Evolutionary conservation across 2,888 invertebrate genomes (phyloP), one percentile per base, ranked within the genome.

Genomic region (Plebejus melissa): DNA sequence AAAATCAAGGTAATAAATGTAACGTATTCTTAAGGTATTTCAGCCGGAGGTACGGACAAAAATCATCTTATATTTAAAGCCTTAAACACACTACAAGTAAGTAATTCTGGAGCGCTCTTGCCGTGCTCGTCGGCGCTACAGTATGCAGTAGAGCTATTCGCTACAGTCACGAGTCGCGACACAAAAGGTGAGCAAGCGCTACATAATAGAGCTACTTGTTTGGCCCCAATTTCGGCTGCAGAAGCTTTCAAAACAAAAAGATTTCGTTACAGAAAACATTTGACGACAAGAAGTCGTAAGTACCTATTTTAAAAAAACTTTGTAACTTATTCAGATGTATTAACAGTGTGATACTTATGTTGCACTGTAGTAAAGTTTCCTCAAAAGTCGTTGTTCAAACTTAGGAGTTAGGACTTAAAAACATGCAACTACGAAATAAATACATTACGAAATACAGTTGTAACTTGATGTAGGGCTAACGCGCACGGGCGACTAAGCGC

Each of bases 181-280:
- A 65, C 60, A 65, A 65, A 65, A 65, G 60, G 28, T 65, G 28
- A 58, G 9, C 6, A 32, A 11, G 60, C 60, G 32, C 13, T 65
- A 32, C 60, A 65, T 28, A 65, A 65, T 65, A 28, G 28, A 22
- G 11, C 60, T 65, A 65, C 32, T 28, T 32, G 60, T 32, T 65
- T 65, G 60, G 60, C 60, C 60, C 60, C 28, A 65, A 65, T 65
- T 65, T 65, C 60, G 60, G 28, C 60, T 6, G 60, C 32, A 65
- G 32, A 32, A 65, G 60, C 28, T 65, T 65, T 9, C 9, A 65
- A 65, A 65, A 65, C 60, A 32, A 65, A 65, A 65, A 65, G 32
- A 65, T 28, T 65, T 65, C 28, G 32, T 65, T 22, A 22, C 58
- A 58, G 9, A 22, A n/a, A 7, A 54, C 54, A 4, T 54, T 54